These are phyloP conservation scores for Mus pahari DNA, from an alignment of 2,113 vertebrate species.

Conservation along the genomic window DNA sequence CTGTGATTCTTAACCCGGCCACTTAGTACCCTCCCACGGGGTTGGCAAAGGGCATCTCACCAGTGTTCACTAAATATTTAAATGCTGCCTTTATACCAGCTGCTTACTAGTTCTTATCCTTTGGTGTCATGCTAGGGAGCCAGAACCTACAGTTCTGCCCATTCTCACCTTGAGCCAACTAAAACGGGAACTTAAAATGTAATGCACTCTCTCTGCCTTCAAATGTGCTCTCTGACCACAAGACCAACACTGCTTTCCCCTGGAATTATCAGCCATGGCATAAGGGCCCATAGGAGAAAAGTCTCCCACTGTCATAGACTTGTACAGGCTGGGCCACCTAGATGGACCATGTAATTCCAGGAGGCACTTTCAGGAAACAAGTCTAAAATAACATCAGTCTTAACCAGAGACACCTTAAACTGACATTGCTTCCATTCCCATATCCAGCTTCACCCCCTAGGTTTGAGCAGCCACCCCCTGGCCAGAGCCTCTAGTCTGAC, in stretches of 20 bases:
- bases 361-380: background rate
- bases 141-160: background rate
- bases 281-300: background rate
- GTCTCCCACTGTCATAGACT: background rate
- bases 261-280: background rate
- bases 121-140: background rate
- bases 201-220: background rate
- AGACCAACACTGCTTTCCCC: background rate
- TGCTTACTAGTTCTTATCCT: background rate
- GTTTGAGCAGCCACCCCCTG: background rate
- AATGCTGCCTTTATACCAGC: too few species aligned
- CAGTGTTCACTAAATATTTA: fast-evolving
- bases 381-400: background rate
- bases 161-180: background rate
- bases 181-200: background rate
- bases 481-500: fast-evolving
- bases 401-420: background rate
- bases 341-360: too few species aligned
- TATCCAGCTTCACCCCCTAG: background rate
- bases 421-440: background rate
- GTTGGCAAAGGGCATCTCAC: too few species aligned
- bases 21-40: background rate
- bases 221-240: fast-evolving
- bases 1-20: background rate
- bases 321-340: background rate